These are phyloP conservation scores for Drosophila obscura DNA, from an alignment of 1,140 invertebrate species.

Conservation along the genomic window DNA sequence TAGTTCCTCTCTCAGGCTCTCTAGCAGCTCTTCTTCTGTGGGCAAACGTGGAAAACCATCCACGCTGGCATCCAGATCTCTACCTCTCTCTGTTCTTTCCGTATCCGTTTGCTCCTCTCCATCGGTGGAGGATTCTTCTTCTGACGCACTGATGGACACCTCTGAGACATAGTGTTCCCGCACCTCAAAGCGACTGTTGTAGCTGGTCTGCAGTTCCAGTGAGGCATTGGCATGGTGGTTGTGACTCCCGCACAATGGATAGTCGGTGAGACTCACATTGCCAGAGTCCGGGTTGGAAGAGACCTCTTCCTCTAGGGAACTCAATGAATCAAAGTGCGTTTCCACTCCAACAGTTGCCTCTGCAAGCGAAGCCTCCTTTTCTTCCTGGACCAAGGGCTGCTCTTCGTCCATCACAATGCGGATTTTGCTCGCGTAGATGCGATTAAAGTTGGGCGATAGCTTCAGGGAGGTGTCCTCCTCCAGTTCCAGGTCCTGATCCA, in stretches of 20 bases:
- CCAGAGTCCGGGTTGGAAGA: slow-evolving; percentile 82
- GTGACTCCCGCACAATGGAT: slow-evolving; percentile 37
- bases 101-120: slow-evolving; percentile 29
- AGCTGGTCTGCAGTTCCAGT: slow-evolving; percentile 56
- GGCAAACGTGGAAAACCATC: slow-evolving; percentile 70
- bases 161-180: slow-evolving; percentile 66
- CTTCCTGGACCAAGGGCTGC: no score
- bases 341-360: background rate
- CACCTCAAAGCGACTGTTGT: slow-evolving; percentile 75
- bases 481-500: slow-evolving; percentile 18
- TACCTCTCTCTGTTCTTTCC: background rate
- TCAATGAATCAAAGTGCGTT: slow-evolving; percentile 71
- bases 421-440: slow-evolving; percentile 75
- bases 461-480: slow-evolving; percentile 40
- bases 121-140: slow-evolving; percentile 27
- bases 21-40: slow-evolving; percentile 66
- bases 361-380: background rate
- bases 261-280: slow-evolving; percentile 79
- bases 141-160: slow-evolving; percentile 57
- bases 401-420: slow-evolving; percentile 63
- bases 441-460: slow-evolving; percentile 77
- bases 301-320: slow-evolving; percentile 69
- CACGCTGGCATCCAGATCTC: background rate
- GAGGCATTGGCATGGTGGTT: slow-evolving; percentile 59
- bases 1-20: slow-evolving; percentile 64